Evolutionary conservation across 2,797 vertebrate genomes (phyloP).

Genomic region (Schizothorax lantsangensis): DNA sequence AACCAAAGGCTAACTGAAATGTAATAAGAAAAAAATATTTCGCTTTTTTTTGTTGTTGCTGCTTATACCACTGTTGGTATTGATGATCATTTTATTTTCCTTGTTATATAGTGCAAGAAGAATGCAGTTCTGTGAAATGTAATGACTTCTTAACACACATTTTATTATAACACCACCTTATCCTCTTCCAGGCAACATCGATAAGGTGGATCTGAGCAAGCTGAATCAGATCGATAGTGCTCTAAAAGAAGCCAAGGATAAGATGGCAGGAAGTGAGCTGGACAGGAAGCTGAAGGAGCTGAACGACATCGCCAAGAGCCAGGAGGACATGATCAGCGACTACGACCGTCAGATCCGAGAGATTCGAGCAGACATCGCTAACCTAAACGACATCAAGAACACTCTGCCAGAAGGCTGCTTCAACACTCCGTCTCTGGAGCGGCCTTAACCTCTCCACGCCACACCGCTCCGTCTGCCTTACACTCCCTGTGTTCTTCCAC

Average conservation of each 20-base stretch:
- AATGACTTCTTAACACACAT: background rate
- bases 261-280: constrained; percentile 87
- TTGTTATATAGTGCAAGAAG: background rate
- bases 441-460: constrained; percentile 78
- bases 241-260: constrained; percentile 87
- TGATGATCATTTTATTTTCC: background rate
- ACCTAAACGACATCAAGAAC: constrained; percentile 96
- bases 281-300: constrained; percentile 90
- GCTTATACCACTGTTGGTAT: background rate
- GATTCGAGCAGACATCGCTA: constrained; percentile 91
- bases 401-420: constrained; percentile 94
- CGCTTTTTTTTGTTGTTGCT: background rate
- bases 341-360: constrained; percentile 92
- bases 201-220: constrained; percentile 92
- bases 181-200: constrained; percentile 85
- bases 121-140: background rate
- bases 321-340: constrained; percentile 88
- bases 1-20: background rate
- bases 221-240: constrained; percentile 90
- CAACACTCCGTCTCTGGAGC: constrained; percentile 94
- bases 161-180: background rate
- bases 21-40: background rate
- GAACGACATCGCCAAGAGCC: constrained; percentile 85
- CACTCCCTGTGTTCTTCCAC: constrained; percentile 68
- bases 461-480: constrained; percentile 69